These are phyloP conservation scores for Ditylenchus weischeri DNA, from an alignment of 2,888 invertebrate genomes.

Conservation along the genomic window DNA sequence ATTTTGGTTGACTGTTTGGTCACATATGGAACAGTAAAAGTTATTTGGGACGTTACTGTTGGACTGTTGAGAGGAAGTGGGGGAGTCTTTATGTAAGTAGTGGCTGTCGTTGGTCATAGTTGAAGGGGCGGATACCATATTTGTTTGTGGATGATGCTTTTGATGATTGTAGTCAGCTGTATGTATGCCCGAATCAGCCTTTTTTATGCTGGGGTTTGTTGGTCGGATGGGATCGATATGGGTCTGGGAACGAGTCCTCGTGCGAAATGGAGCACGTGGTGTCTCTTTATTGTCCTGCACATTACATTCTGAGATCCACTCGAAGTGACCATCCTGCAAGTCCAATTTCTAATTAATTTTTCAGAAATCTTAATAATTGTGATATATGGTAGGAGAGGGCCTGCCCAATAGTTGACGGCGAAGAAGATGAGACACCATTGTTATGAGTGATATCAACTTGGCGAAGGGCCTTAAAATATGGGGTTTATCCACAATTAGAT, in stretches of 20 bases:
- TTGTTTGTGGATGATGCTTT: background rate
- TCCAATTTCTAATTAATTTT: background rate
- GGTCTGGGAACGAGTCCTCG: background rate
- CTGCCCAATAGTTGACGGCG: too few species aligned
- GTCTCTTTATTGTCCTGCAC: background rate
- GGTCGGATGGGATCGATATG: background rate
- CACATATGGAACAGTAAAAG: background rate
- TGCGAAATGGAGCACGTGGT: background rate
- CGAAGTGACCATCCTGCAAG: constrained; percentile 20
- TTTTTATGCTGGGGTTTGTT: background rate
- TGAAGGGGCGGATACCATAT: background rate
- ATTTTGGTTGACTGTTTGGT: background rate
- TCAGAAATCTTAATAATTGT: background rate
- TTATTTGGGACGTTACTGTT: background rate
- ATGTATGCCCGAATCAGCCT: too few species aligned
- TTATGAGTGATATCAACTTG: too few species aligned
- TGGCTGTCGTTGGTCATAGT: too few species aligned
- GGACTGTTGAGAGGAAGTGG: background rate
- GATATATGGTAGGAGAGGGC: background rate
- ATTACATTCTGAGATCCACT: constrained; percentile 16
- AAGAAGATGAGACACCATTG: too few species aligned
- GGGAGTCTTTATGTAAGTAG: background rate
- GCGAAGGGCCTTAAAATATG: too few species aligned
- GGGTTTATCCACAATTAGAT: too few species aligned
- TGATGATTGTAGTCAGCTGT: background rate